Evolutionary conservation across 2,797 vertebrate species (phyloP).

Genomic region (Lophotriccus pileatus): DNA sequence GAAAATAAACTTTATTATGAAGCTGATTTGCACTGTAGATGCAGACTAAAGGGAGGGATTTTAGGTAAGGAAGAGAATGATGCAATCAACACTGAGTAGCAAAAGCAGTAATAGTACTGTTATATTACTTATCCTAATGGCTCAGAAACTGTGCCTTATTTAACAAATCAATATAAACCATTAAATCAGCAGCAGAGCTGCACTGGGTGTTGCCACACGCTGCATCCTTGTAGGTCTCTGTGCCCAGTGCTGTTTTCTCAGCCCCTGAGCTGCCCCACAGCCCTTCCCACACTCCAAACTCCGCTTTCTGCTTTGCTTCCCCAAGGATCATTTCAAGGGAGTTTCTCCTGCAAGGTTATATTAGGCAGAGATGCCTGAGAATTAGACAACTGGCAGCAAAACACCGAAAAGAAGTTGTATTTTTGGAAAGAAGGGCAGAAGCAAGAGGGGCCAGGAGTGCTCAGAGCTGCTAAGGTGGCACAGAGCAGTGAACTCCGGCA

Average conservation of each 20-base stretch:
- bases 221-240: accelerated
- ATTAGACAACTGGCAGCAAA: neutral
- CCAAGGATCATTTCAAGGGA: neutral
- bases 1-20: neutral
- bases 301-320: neutral
- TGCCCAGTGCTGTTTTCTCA: neutral
- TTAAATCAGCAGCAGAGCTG: neutral
- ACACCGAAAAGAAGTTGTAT: neutral
- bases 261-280: neutral
- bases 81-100: neutral
- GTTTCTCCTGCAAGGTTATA: neutral
- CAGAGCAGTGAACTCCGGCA: neutral
- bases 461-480: neutral
- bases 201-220: accelerated
- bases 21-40: neutral
- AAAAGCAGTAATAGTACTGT: neutral
- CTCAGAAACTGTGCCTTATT: neutral
- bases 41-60: neutral
- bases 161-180: neutral
- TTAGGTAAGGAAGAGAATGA: neutral
- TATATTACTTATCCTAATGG: neutral
- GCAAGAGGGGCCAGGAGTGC: neutral
- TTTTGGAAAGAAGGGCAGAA: neutral
- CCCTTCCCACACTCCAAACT: neutral
- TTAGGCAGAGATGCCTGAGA: neutral